A percentile compares a stretch with the other conserved stretches of the same genome.
Conservation (phyloP, 2,113 vertebrate species). For the Phaethon lepturus region DNA sequence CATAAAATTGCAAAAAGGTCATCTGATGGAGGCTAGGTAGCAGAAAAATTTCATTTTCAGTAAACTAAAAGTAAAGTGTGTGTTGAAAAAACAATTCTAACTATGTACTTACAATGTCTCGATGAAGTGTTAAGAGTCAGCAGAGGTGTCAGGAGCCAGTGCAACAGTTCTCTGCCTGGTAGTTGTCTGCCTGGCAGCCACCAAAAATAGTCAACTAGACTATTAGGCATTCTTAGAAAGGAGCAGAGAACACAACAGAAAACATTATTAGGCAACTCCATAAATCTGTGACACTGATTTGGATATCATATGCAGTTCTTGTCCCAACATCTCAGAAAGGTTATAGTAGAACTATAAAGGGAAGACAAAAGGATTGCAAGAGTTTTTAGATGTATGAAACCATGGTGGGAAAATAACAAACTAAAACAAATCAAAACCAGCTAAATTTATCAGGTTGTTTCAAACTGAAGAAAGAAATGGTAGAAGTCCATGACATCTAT, state of each 20-base stretch:
- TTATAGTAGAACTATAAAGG: not conserved
- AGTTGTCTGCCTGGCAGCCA: not conserved
- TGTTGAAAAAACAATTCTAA: not conserved
- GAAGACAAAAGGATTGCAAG: not conserved
- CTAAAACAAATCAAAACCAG: not conserved
- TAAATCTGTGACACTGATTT: not conserved
- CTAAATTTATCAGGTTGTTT: not conserved
- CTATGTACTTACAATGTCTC: not conserved
- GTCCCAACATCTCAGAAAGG: not conserved
- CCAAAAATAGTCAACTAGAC: not conserved
- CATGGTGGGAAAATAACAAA: accelerated
- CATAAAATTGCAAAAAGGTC: not conserved
- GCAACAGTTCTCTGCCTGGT: not conserved
- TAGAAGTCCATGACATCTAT: no score
- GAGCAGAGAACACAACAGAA: not conserved
- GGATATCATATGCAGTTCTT: not conserved
- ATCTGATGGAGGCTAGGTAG: not conserved
- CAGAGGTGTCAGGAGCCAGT: not conserved
- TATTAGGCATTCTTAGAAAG: not conserved
- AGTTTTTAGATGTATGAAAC: not conserved
- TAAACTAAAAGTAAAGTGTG: not conserved
- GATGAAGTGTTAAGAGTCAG: not conserved
- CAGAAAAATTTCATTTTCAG: not conserved
- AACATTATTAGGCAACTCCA: not conserved
- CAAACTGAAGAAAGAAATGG: no score